Base-by-base conservation (phyloP, 2,113 vertebrate species). In the Sylvicapra grimmia region DNA sequence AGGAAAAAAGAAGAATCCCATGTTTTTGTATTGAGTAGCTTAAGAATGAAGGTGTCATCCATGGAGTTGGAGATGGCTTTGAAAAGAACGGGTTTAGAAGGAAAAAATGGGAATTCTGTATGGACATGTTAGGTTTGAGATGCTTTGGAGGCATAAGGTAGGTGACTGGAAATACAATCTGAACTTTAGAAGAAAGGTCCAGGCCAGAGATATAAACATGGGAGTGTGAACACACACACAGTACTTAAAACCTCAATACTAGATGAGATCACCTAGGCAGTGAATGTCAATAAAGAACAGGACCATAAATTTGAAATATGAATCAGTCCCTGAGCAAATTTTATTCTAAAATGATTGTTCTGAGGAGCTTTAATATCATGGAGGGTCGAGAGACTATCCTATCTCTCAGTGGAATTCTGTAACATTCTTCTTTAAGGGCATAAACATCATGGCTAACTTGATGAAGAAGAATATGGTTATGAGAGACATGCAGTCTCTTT, bases 261-360 rank as follows among this genome's bases (percentile, higher is more conserved):
- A 27, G 23, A 47, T 58, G 19, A 82, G 18, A 84, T 93, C 63
- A 84, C 13, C 29, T 13, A 4, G 18, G 4, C 5, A n/a, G 5
- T 87, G 54, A 59, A 29, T 72, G 72, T 88, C 40, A 85, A 49
- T 49, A 84, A 56, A 82, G 53, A 90, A 91, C 7, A 58, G 33
- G 7, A 40, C 16, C 7, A 75, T 86, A 72, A 89, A 92, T 89
- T 82, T 91, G 77, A 97, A 90, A 36, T 59, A 54, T 21, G 13
- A 88, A 54, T 54, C 21, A 40, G 9, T 25, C 23, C 8, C 47
- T 59, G 65, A 94, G 58, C 19, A 94, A 92, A 93, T 89, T 87
- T 53, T 59, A 90, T 29, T 27, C 27, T 33, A 59, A 44, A 54
- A 5, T 59, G 25, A 88, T 96, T 88, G 47, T 86, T 90, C 49